Evolutionary conservation across 2,888 invertebrate species (phyloP), one percentile per base, ranked within the genome.

Genomic region (Lamproptera curius): DNA sequence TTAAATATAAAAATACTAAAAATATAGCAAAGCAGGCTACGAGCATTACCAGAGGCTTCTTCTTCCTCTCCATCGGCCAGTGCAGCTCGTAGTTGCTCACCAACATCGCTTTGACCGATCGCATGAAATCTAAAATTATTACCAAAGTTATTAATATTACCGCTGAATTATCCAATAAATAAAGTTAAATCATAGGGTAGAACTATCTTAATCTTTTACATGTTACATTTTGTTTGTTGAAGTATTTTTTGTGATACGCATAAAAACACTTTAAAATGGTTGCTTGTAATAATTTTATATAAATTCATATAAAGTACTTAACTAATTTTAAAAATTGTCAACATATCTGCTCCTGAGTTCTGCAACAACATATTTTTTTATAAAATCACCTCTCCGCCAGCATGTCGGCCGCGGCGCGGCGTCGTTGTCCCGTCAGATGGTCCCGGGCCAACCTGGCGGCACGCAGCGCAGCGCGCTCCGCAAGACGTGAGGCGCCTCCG

Each of bases 381-480:
- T 16, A 11, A 6, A 16, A 5, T 26, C 17, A 82, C 85, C 84
- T 75, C 2, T 82, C 74, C 0, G 78, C 76, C 1, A 86, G 72
- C 73, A 80, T 61, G 28, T 73, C 69, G 1, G 86, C 84, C n/a
- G 85, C 85, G 11, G 58, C 61, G 0, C 61, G 53, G 42, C 35
- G 59, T 1, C 57, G 49, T 0, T 54, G 54, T 2, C 64, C 69
- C 10, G 63, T 73, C 58, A 88, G 66, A 11, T 82, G 81, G 61
- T 88, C 88, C 2, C 88, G 56, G 1, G 87, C 87, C 0, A 88
- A 66, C 0, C 87, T 53, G 0, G 87, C 87, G 6, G 86, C 88
- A 0, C 88, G 66, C 47, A 88, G 61, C 5, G 86, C 85, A 1
- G 87, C 88, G 0, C 88, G 76, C 73, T 88, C 87, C 6, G 88